Conservation (phyloP, 1,140 invertebrate genomes). For the Tribolium madens region DNA sequence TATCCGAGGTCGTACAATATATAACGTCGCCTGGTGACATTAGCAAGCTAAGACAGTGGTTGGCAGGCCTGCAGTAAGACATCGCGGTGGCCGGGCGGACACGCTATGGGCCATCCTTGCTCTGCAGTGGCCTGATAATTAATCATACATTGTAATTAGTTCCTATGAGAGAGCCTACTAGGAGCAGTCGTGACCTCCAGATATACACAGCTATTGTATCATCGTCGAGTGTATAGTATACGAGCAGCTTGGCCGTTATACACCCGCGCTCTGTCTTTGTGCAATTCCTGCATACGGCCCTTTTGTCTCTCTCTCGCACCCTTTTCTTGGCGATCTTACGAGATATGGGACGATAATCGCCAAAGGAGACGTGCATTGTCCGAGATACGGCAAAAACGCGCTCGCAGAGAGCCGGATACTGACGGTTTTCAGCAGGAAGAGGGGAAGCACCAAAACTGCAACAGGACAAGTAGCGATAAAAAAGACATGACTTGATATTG, state of each 20-base stretch:
- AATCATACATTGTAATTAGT: conserved; percentile 66
- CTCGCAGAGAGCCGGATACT: not conserved
- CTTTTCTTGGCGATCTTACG: conserved; percentile 17
- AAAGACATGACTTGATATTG: no score
- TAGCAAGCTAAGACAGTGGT: conserved; percentile 65
- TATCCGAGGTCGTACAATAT: conserved; percentile 48
- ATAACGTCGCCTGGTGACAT: conserved; percentile 61
- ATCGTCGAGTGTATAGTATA: conserved; percentile 10
- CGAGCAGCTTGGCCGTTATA: not conserved
- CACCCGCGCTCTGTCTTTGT: conserved; percentile 17
- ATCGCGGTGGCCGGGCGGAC: conserved; percentile 58
- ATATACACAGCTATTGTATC: conserved; percentile 49
- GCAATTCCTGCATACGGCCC: conserved; percentile 7
- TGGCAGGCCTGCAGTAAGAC: conserved; percentile 64
- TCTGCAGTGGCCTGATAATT: conserved; percentile 64
- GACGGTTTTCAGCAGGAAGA: not conserved
- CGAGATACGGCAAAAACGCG: conserved; percentile 21
- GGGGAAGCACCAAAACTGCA: not conserved
- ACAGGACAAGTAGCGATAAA: not conserved
- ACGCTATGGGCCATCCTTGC: conserved; percentile 61
- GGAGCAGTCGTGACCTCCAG: conserved; percentile 53
- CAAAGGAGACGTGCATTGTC: conserved; percentile 19
- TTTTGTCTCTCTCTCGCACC: not conserved
- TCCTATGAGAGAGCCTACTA: conserved; percentile 58
- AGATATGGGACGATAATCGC: conserved; percentile 30